Percentiles rank a stretch among this genome's conserved stretches.
Conservation (phyloP, 2,797 vertebrate species). For the Cirrhinus molitorella region DNA sequence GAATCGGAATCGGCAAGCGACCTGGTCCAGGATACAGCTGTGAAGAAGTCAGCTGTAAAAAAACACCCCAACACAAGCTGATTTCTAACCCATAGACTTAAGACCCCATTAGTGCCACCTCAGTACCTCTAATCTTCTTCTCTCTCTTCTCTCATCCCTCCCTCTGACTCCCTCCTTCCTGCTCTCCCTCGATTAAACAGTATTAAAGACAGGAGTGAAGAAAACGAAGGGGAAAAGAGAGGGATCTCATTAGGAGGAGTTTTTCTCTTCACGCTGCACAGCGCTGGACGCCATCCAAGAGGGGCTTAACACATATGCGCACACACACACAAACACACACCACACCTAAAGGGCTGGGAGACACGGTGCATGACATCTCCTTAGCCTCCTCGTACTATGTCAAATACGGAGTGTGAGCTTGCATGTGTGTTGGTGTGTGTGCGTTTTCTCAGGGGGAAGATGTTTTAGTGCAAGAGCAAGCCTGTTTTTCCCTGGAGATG, state of each 20-base stretch:
- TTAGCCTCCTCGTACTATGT: conserved; percentile 37
- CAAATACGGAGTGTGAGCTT: conserved; percentile 6
- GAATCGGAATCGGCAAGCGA: conserved; percentile 14
- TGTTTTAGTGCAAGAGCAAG: conserved; percentile 52
- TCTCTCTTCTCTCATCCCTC: conserved; percentile 39
- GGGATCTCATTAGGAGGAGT: conserved; percentile 48
- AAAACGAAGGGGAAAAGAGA: conserved; percentile 22
- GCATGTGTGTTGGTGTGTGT: neutral
- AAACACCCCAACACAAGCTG: conserved; percentile 30
- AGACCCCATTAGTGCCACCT: conserved; percentile 54
- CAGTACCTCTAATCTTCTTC: conserved; percentile 49
- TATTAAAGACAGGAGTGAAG: conserved; percentile 39
- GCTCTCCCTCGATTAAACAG: conserved; percentile 50
- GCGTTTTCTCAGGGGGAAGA: conserved; percentile 31
- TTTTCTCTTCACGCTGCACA: conserved; percentile 46
- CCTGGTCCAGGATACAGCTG: conserved; percentile 29
- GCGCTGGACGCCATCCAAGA: conserved; percentile 38
- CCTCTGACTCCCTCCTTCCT: conserved; percentile 30
- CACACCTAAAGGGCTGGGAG: conserved; percentile 38
- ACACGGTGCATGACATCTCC: conserved; percentile 46
- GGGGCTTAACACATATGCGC: conserved; percentile 26
- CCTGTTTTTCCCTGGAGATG: conserved; percentile 44
- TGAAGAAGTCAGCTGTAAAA: conserved; percentile 46
- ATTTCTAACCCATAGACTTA: conserved; percentile 52
- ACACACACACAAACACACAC: conserved; percentile 30